Evolutionary conservation across 2,113 vertebrate species (phyloP).

Genomic region (Passer montanus): DNA sequence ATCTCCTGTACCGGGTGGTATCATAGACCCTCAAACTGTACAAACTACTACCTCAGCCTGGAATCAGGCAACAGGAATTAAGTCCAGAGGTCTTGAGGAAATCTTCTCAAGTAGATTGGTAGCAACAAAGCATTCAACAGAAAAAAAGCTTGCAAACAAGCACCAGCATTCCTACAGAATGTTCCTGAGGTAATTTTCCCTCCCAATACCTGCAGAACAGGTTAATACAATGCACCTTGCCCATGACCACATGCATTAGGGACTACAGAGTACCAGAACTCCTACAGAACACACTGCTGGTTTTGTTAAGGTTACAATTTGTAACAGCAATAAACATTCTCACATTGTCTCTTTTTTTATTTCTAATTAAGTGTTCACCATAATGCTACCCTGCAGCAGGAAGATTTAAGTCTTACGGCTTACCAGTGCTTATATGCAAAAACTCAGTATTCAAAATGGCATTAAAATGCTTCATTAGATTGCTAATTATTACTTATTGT

Average conservation of each 20-base stretch:
- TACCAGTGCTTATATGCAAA: neutral
- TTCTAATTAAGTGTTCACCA: neutral
- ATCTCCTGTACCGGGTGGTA: slow-evolving; percentile 99
- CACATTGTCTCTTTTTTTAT: neutral
- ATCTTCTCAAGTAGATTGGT: slow-evolving; percentile 50
- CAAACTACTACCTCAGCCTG: slow-evolving; percentile 99
- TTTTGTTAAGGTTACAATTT: neutral
- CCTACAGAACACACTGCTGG: neutral
- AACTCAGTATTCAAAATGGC: neutral
- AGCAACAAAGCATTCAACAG: neutral
- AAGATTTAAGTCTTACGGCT: neutral
- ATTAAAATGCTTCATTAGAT: neutral
- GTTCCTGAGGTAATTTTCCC: neutral
- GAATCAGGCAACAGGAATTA: slow-evolving; percentile 78
- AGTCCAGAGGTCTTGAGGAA: slow-evolving; percentile 33
- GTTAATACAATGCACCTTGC: neutral
- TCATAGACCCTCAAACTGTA: slow-evolving; percentile 99
- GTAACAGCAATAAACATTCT: neutral
- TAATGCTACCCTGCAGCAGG: neutral
- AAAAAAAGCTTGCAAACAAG: neutral
- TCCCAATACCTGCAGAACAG: neutral
- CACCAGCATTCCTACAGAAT: neutral
- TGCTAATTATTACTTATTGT: neutral
- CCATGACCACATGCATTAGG: neutral
- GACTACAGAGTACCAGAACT: neutral